Conservation (phyloP, 2,888 invertebrate genomes). For the Laothoe populi region DNA sequence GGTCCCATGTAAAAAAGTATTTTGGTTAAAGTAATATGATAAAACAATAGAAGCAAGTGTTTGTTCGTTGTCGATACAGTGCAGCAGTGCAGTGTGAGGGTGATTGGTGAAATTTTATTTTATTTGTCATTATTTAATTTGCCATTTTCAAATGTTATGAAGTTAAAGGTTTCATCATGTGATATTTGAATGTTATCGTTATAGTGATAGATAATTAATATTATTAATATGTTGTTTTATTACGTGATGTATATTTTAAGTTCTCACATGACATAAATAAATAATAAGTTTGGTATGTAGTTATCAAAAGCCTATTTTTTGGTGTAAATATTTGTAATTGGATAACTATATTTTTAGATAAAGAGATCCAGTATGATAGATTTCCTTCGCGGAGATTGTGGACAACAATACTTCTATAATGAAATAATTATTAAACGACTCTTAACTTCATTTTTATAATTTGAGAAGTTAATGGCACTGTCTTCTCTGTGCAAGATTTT, state of each 20-base stretch:
- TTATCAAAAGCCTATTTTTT: conserved; percentile 56
- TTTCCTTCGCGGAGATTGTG: conserved; percentile 36
- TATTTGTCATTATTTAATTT: conserved; percentile 58
- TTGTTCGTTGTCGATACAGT: conserved; percentile 56
- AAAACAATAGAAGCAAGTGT: not conserved
- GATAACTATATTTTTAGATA: conserved; percentile 41
- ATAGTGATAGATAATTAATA: conserved; percentile 71
- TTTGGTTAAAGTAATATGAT: not conserved
- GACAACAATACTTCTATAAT: conserved; percentile 16
- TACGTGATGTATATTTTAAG: conserved; percentile 65
- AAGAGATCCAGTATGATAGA: conserved; percentile 30
- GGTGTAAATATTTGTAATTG: conserved; percentile 64
- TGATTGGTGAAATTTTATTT: conserved; percentile 50
- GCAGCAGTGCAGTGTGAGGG: conserved; percentile 40
- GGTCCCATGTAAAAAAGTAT: not conserved
- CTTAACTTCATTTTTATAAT: conserved; percentile 6
- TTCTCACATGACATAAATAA: conserved; percentile 73
- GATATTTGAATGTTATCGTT: conserved; percentile 84
- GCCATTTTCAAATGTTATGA: conserved; percentile 71
- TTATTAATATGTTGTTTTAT: conserved; percentile 66
- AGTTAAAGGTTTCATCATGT: conserved; percentile 79
- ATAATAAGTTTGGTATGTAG: conserved; percentile 44
- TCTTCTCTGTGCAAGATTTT: conserved; percentile 1
- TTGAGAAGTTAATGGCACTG: conserved; percentile 13
- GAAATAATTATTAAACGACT: conserved; percentile 23